Percentiles rank a stretch among this genome's conserved stretches.
Conservation (phyloP, 2,888 invertebrate genomes). For the Cynaeus angustus region DNA sequence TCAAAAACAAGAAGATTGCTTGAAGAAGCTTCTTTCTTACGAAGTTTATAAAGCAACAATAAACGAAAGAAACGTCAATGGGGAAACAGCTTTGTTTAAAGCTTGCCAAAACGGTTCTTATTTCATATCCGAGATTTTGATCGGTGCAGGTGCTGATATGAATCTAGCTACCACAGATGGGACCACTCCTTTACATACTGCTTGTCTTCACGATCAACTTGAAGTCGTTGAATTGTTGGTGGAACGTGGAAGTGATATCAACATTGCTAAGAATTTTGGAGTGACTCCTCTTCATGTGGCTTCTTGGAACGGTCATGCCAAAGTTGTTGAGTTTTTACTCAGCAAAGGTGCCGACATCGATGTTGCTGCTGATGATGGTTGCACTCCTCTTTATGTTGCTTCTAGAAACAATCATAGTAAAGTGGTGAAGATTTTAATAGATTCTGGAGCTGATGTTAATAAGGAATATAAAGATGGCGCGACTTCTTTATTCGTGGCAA, state of each 20-base stretch:
- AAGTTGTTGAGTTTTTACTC: not conserved
- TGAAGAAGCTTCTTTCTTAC: not conserved
- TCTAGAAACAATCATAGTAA: conserved; percentile 18
- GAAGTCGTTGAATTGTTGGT: conserved; percentile 10
- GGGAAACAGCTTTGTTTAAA: conserved; percentile 1
- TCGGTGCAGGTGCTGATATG: not conserved
- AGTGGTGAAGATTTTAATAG: conserved; percentile 1
- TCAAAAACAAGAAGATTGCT: not conserved
- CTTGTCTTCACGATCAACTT: conserved; percentile 4
- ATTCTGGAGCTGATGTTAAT: conserved; percentile 1
- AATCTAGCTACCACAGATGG: not conserved
- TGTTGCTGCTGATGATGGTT: conserved; percentile 7
- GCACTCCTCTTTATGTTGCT: conserved; percentile 25
- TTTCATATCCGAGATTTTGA: not conserved
- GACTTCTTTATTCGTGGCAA: conserved; percentile 12
- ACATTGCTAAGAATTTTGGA: not conserved
- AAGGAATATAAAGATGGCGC: conserved; percentile 2
- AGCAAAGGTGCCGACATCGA: not conserved
- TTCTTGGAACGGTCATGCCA: conserved; percentile 19
- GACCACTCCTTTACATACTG: not conserved
- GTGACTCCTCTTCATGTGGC: conserved; percentile 20
- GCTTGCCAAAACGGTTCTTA: conserved; percentile 16
- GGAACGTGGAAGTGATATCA: not conserved
- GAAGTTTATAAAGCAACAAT: not conserved
- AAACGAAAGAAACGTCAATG: conserved; percentile 3